A percentile compares a stretch with the other conserved stretches of the same genome.
Conservation (phyloP, 2,113 vertebrate species). For the Synchiropus splendidus region DNA sequence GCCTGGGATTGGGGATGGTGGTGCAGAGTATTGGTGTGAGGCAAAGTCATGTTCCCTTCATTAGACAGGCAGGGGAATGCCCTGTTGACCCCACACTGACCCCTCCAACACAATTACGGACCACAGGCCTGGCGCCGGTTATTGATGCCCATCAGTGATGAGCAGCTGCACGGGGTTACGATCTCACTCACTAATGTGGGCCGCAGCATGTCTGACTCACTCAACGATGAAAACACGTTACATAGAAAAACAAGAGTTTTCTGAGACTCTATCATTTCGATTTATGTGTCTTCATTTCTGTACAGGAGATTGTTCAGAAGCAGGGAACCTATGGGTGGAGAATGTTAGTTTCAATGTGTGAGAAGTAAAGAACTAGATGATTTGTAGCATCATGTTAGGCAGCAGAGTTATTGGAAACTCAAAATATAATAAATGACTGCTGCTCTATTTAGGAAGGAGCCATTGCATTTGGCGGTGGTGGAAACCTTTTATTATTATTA, state of each 20-base stretch:
- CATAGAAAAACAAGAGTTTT: conserved; percentile 10
- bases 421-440: too few species aligned
- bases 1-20: conserved; percentile 65
- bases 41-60: conserved; percentile 61
- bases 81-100: conserved; percentile 61
- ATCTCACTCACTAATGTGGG: conserved; percentile 42
- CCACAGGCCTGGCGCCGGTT: conserved; percentile 52
- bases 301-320: too few species aligned
- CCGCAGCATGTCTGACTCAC: conserved; percentile 19
- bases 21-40: conserved; percentile 38
- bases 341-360: too few species aligned
- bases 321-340: too few species aligned
- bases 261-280: too few species aligned
- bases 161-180: conserved; percentile 48
- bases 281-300: too few species aligned
- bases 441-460: too few species aligned
- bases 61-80: conserved; percentile 64
- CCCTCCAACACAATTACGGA: conserved; percentile 66
- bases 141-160: conserved; percentile 61
- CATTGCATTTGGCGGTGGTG: too few species aligned
- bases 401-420: too few species aligned
- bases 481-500: too few species aligned
- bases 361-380: too few species aligned
- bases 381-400: too few species aligned
- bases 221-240: conserved; percentile 30